phyloP scores from a whole-genome alignment of 2,888 invertebrate genomes.

The Cephus nigrinus region DNA sequence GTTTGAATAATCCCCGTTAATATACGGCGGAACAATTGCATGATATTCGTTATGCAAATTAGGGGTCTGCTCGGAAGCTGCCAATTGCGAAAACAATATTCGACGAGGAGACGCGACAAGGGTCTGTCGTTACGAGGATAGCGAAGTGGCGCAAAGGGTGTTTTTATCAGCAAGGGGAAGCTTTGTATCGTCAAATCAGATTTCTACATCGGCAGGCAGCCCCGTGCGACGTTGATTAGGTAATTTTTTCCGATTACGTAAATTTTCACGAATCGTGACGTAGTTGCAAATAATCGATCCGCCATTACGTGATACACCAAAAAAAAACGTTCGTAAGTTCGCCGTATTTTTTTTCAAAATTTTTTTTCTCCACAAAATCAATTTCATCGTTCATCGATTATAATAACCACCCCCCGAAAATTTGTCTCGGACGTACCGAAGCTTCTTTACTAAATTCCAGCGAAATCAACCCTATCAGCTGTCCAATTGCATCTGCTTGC shows the following conservation, averaged over 20 bases:
- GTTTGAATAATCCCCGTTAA: conserved; percentile 20
- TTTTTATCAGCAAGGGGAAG: not conserved
- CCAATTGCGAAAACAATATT: conserved; percentile 23
- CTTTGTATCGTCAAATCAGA: not conserved
- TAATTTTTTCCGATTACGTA: not conserved
- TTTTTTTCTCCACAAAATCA: not conserved
- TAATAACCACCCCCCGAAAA: not conserved
- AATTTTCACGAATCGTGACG: not conserved
- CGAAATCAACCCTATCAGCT: not conserved
- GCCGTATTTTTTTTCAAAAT: not conserved
- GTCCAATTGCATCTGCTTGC: not conserved
- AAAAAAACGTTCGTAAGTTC: too few species aligned
- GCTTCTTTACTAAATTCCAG: not conserved
- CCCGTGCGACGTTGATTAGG: not conserved
- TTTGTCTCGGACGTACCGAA: not conserved
- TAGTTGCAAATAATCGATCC: not conserved
- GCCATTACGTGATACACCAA: not conserved
- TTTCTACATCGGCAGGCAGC: not conserved
- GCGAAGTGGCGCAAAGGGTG: not conserved
- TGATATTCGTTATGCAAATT: conserved; percentile 20
- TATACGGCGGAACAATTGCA: conserved; percentile 20
- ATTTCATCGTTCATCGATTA: not conserved
- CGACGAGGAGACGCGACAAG: not conserved
- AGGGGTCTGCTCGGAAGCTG: conserved; percentile 7
- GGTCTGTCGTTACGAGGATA: not conserved